Evolutionary conservation across 2,888 invertebrate genomes (phyloP).

Genomic region (Ptilodon capucinus): DNA sequence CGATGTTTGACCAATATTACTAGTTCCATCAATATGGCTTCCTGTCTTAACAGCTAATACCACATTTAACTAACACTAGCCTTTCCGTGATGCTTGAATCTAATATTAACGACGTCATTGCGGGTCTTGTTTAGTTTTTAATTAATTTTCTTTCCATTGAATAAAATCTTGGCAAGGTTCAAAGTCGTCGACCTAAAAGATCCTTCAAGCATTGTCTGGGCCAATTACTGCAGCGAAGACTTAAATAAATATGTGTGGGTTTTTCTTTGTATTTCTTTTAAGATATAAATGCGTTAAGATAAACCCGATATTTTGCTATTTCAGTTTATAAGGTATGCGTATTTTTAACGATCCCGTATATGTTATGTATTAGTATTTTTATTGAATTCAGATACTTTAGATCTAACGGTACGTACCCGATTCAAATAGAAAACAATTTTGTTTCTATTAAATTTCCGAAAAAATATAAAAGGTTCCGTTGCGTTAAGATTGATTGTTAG

Average conservation of each 20-base stretch:
- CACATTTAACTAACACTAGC: too few species aligned
- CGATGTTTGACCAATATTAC: too few species aligned
- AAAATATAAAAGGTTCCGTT: too few species aligned
- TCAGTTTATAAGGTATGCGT: neutral
- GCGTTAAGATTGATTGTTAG: too few species aligned
- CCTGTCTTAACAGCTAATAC: too few species aligned
- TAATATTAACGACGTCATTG: neutral
- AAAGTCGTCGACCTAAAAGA: conserved; percentile 31
- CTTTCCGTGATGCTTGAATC: neutral
- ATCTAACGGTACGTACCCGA: neutral
- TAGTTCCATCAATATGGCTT: too few species aligned
- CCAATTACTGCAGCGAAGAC: conserved; percentile 26
- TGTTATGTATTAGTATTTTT: too few species aligned
- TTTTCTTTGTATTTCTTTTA: conserved; percentile 3
- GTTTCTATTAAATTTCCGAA: too few species aligned
- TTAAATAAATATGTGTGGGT: conserved; percentile 25
- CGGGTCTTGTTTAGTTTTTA: neutral
- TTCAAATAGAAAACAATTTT: too few species aligned
- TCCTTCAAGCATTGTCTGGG: conserved; percentile 24
- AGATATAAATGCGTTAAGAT: neutral
- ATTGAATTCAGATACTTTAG: neutral
- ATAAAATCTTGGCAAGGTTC: conserved; percentile 30
- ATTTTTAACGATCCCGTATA: neutral
- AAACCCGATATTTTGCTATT: neutral
- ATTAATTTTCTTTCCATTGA: neutral